These are phyloP conservation scores for Solea solea DNA, from an alignment of 2,113 vertebrate species.

Conservation along the genomic window DNA sequence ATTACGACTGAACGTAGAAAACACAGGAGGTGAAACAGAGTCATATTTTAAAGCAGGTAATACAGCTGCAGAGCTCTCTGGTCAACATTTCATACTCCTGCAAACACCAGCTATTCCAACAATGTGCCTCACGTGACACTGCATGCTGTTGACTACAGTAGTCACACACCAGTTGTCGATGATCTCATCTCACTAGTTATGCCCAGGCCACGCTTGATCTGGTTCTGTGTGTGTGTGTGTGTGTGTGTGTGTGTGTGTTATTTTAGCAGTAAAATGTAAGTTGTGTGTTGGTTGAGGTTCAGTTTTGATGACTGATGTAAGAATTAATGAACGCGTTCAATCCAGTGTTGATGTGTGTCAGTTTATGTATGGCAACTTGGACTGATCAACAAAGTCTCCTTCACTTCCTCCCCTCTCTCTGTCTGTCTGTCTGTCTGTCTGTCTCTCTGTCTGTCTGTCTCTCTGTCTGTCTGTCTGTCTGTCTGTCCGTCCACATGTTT, in stretches of 20 bases:
- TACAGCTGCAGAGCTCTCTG: no score
- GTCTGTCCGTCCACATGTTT: no score
- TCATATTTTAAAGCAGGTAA: no score
- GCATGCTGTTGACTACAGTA: conserved; percentile 25
- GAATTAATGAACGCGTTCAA: no score
- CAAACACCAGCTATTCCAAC: no score
- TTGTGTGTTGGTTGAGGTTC: no score
- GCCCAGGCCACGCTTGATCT: conserved; percentile 51
- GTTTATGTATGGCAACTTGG: background rate
- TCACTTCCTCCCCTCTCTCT: conserved; percentile 5
- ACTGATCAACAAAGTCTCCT: conserved; percentile 30
- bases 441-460: conserved; percentile 1
- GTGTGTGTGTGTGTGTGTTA: conserved; percentile 1
- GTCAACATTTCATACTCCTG: no score
- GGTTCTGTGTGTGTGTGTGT: conserved; percentile 29
- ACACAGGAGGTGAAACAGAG: conserved; percentile 5
- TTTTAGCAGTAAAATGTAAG: no score
- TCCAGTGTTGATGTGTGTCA: background rate
- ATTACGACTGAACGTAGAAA: conserved; percentile 3
- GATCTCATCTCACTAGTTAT: conserved; percentile 55
- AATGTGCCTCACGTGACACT: background rate
- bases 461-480: background rate
- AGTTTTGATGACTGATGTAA: no score
- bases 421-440: background rate
- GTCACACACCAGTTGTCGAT: conserved; percentile 51